Evolutionary conservation across 2,113 vertebrate species (phyloP), one percentile per base, ranked within the genome.

Genomic region (Lagopus muta): DNA sequence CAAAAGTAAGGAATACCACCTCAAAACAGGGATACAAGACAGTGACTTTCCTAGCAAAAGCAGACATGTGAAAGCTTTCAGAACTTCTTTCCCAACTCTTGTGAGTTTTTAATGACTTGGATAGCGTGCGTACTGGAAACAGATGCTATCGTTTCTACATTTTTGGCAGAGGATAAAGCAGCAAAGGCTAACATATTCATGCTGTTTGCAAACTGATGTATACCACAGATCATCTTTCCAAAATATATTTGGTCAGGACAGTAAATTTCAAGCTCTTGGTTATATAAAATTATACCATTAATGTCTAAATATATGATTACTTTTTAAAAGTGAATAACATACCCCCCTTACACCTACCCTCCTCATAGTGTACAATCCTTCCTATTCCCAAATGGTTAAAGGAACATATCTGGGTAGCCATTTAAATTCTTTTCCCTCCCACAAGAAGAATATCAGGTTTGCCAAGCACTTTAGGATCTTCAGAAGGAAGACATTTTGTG

Each of bases 91-190:
- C 93, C 95, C 95, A 93, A 15, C 79, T 89, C 91, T 96, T 97
- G 70, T 81, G 96, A 91, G 91, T 93, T 97, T 97, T 97, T 97
- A 94, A 97, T 96, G 93, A 96, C 94, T 96, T 94, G 94, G 93
- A 96, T 95, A 94, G 92, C 45, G 61, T 89, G 95, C 92, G 96
- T 97, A 97, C 97, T 97, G 73, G 97, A 98, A 98, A 98, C 97
- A 98, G 98, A 98, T 98, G 98, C 96, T 98, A 96, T 97, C 96
- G 64, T 92, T 94, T 93, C 96, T 94, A 87, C 82, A 93, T 93
- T 97, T 97, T 97, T 98, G 97, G 97, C 97, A 94, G 90, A 93
- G 66, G 97, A 98, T 98, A 95, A 98, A 98, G 95, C 79, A 98
- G 92, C 91, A 97, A 97, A 98, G 96, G 95, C 96, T 97, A 98